A percentile compares a stretch with the other conserved stretches of the same genome.
These are phyloP conservation scores for Drosophila limbata DNA, from an alignment of 2,888 invertebrate species.

Conservation along the genomic window DNA sequence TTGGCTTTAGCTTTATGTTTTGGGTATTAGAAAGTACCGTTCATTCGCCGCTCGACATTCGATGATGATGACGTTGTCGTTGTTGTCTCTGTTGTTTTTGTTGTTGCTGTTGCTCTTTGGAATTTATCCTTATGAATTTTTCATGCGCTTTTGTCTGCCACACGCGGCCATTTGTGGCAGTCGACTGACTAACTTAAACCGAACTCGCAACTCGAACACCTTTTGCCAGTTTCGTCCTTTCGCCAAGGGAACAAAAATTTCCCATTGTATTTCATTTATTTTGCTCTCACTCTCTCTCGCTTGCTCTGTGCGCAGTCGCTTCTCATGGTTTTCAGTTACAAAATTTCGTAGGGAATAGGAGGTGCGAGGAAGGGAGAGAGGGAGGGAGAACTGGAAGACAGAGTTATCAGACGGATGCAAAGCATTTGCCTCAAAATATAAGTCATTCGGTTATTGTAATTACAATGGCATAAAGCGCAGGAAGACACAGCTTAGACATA, in stretches of 20 bases:
- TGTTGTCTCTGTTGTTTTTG: slow-evolving; percentile 17
- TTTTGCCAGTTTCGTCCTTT: slow-evolving; percentile 64
- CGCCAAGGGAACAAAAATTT: slow-evolving; percentile 29
- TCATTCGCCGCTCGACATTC: slow-evolving; percentile 58
- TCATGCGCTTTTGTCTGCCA: slow-evolving; percentile 83
- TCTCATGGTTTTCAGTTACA: not conserved
- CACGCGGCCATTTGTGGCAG: slow-evolving; percentile 79
- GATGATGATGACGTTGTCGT: slow-evolving; percentile 34
- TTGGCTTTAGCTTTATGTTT: slow-evolving; percentile 39
- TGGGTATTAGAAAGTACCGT: slow-evolving; percentile 49
- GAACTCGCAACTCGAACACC: slow-evolving; percentile 52
- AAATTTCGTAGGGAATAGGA: not conserved
- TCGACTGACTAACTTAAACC: slow-evolving; percentile 76
- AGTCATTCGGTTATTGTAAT: slow-evolving; percentile 79
- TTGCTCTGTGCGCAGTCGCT: slow-evolving; percentile 54
- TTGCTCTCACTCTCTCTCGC: not conserved
- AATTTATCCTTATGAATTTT: slow-evolving; percentile 72
- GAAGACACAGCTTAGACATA: slow-evolving; percentile 55
- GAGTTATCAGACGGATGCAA: slow-evolving; percentile 69
- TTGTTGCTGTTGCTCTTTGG: slow-evolving; percentile 11
- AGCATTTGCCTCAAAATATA: slow-evolving; percentile 59
- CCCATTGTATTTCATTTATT: slow-evolving; percentile 29
- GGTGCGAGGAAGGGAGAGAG: not conserved
- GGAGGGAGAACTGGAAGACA: slow-evolving; percentile 38
- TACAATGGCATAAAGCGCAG: slow-evolving; percentile 68